Conservation (phyloP, 1,140 invertebrate species). For the Heliconius hermathena region DNA sequence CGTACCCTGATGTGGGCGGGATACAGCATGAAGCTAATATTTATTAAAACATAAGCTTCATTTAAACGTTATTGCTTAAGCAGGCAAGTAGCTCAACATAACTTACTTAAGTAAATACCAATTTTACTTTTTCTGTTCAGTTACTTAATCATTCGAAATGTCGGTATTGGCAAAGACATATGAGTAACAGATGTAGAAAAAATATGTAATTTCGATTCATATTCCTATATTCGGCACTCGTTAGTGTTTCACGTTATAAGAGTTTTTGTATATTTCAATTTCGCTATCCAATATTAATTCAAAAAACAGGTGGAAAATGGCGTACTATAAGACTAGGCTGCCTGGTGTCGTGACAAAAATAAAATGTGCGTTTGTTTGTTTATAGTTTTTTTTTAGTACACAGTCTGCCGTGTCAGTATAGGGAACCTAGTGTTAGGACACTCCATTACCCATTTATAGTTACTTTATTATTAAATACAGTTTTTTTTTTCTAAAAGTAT, state of each 20-base stretch:
- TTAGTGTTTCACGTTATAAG: background rate
- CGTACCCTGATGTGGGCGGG: too few relatives aligned
- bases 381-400: too few relatives aligned
- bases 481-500: background rate
- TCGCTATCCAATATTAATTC: too few relatives aligned
- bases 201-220: background rate
- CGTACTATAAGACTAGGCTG: too few relatives aligned
- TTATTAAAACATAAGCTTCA: constrained; percentile 37
- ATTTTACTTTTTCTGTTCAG: constrained; percentile 11
- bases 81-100: background rate
- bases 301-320: too few relatives aligned
- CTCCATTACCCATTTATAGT: too few relatives aligned
- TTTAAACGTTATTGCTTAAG: constrained; percentile 33
- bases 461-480: background rate
- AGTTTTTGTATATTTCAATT: too few relatives aligned
- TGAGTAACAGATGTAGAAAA: background rate
- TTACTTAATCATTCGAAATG: constrained; percentile 4
- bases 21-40: constrained; percentile 8
- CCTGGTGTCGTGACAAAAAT: too few relatives aligned
- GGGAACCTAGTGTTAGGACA: too few relatives aligned
- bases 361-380: too few relatives aligned
- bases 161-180: background rate
- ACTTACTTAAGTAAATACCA: background rate
- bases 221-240: background rate
- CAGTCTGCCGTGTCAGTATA: too few relatives aligned